Percentiles rank a stretch among this genome's conserved stretches.
These are phyloP conservation scores for Zapus hudsonius DNA, from an alignment of 2,113 vertebrate genomes.

Conservation along the genomic window DNA sequence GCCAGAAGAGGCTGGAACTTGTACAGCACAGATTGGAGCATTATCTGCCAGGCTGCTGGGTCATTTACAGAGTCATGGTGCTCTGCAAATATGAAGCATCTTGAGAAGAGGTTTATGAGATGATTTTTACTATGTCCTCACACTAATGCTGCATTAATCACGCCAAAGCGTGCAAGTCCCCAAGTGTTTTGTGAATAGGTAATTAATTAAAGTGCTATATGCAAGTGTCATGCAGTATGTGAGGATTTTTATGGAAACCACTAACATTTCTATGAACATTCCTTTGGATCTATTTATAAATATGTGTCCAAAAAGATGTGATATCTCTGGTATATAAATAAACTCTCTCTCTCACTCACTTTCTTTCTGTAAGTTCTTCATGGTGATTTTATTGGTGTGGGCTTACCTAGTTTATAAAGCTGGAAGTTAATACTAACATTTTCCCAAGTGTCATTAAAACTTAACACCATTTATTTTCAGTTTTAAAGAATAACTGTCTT, in stretches of 20 bases:
- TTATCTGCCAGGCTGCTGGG: slow-evolving; percentile 27
- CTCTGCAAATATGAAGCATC: slow-evolving; percentile 46
- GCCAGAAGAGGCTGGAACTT: background rate
- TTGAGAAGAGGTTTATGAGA: slow-evolving; percentile 59
- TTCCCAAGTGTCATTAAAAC: slow-evolving; percentile 62
- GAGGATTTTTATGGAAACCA: slow-evolving; percentile 70
- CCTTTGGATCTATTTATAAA: slow-evolving; percentile 65
- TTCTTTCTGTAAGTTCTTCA: background rate
- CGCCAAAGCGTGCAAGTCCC: slow-evolving; percentile 37
- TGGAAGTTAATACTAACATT: slow-evolving; percentile 36
- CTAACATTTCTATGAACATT: slow-evolving; percentile 68
- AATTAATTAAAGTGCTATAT: slow-evolving; percentile 73
- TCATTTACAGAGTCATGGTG: slow-evolving; percentile 35
- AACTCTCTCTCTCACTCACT: background rate
- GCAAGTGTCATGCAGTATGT: slow-evolving; percentile 46
- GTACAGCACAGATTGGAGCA: slow-evolving; percentile 49
- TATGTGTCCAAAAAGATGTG: slow-evolving; percentile 4
- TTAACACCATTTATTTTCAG: slow-evolving; percentile 49
- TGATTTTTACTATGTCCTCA: slow-evolving; percentile 35
- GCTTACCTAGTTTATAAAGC: slow-evolving; percentile 55
- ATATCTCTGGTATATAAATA: slow-evolving; percentile 55
- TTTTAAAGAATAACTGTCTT: slow-evolving; percentile 59
- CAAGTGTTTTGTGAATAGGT: slow-evolving; percentile 69
- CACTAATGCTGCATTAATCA: slow-evolving; percentile 51
- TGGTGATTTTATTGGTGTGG: slow-evolving; percentile 58